phyloP scores from a whole-genome alignment of 1,140 invertebrate genomes.

The Brachionus plicatilis region DNA sequence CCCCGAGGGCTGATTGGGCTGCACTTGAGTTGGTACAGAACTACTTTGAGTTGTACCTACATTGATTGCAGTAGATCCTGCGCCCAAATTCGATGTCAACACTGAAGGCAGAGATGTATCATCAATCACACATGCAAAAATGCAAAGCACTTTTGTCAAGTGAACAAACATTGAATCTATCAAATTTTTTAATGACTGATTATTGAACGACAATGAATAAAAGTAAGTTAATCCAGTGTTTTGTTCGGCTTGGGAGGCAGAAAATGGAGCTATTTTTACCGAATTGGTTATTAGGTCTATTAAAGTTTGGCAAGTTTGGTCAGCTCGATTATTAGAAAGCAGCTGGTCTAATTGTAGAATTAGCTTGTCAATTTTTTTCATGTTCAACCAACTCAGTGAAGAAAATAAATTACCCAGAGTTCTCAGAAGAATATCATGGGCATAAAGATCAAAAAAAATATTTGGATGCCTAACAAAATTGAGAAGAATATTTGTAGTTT shows the following conservation, averaged over 20 bases:
- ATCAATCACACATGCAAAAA: conserved; percentile 70
- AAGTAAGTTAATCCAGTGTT: conserved; percentile 11
- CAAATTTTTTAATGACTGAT: conserved; percentile 53
- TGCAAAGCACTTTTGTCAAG: conserved; percentile 66
- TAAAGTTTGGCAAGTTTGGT: not conserved
- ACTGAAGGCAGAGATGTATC: conserved; percentile 62
- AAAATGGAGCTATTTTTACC: not conserved
- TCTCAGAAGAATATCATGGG: conserved; percentile 13
- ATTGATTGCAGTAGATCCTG: conserved; percentile 41
- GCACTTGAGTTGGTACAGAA: not conserved
- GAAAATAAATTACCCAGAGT: not conserved
- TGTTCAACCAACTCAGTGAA: conserved; percentile 9
- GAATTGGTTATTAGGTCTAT: not conserved
- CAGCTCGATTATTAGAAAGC: not conserved
- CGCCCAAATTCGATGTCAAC: conserved; percentile 57
- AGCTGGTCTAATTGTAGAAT: not conserved
- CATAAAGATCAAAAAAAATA: conserved; percentile 6
- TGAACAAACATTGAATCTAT: conserved; percentile 66
- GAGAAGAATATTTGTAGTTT: not conserved
- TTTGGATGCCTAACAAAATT: conserved; percentile 5
- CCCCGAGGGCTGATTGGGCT: not conserved
- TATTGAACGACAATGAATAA: conserved; percentile 47
- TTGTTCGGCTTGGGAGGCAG: not conserved
- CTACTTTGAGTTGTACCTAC: conserved; percentile 33
- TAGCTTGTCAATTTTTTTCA: conserved; percentile 6